These are phyloP conservation scores for Tenthredo livida DNA, from an alignment of 2,888 invertebrate genomes.

Conservation along the genomic window DNA sequence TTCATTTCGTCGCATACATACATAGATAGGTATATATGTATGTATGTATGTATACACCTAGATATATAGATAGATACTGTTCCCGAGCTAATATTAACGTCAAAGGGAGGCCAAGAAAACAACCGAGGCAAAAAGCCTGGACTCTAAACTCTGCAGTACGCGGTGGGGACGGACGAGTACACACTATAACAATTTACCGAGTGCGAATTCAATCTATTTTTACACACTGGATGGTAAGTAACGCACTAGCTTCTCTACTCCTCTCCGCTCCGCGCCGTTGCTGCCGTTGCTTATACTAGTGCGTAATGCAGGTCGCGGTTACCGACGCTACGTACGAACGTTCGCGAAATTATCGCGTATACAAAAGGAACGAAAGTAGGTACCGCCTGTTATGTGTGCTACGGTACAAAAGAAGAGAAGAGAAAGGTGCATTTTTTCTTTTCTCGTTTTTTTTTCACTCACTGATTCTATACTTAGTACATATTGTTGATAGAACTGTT, in stretches of 20 bases:
- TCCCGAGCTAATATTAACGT: constrained; percentile 46
- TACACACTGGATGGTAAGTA: constrained; percentile 47
- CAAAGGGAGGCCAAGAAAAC: constrained; percentile 38
- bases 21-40: background rate
- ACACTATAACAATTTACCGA: constrained; percentile 31
- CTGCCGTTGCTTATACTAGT: background rate
- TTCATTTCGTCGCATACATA: background rate
- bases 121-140: constrained; percentile 9
- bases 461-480: background rate
- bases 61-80: background rate
- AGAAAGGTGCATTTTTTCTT: background rate
- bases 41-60: background rate
- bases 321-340: constrained; percentile 58
- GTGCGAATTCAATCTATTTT: constrained; percentile 48
- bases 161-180: constrained; percentile 3
- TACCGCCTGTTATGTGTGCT: constrained; percentile 10
- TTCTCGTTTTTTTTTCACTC: background rate
- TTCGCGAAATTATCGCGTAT: background rate
- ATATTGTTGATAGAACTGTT: background rate
- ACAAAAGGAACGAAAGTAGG: constrained; percentile 31
- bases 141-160: constrained; percentile 12
- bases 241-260: constrained; percentile 26
- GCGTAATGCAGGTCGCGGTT: constrained; percentile 73
- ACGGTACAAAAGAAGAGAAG: background rate
- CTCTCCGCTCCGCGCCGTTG: background rate